phyloP scores from a whole-genome alignment of 2,888 invertebrate genomes.

The Elgonia sp. region DNA sequence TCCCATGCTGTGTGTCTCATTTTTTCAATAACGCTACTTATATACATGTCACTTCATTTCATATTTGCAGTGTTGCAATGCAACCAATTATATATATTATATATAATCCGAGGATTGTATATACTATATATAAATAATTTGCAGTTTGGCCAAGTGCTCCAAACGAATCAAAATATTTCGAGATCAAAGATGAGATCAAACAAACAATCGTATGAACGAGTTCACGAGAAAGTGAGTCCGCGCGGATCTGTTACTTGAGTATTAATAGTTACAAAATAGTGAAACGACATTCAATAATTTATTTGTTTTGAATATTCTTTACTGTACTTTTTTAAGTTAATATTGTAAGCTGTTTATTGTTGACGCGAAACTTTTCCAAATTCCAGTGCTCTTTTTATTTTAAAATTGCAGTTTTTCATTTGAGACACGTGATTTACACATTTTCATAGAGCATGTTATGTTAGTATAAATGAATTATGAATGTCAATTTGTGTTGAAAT shows the following conservation, averaged over 20 bases:
- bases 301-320: constrained; percentile 37
- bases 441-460: constrained; percentile 24
- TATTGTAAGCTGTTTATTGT: constrained; percentile 1
- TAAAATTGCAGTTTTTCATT: neutral
- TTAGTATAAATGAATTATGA: constrained; percentile 26
- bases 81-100: constrained; percentile 36
- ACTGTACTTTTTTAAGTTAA: constrained; percentile 13
- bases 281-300: constrained; percentile 59
- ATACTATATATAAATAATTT: too few species aligned
- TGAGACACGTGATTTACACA: neutral
- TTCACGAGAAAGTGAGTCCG: constrained; percentile 54
- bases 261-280: constrained; percentile 47
- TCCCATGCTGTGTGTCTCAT: constrained; percentile 79
- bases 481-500: constrained; percentile 26
- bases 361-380: neutral
- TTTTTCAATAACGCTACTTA: constrained; percentile 78
- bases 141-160: constrained; percentile 43
- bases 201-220: constrained; percentile 40
- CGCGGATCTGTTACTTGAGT: constrained; percentile 56
- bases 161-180: constrained; percentile 42
- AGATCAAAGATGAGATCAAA: constrained; percentile 34
- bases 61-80: constrained; percentile 30
- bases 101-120: constrained; percentile 15
- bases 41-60: constrained; percentile 50
- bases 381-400: neutral